Evolutionary conservation across 2,113 vertebrate genomes (phyloP).

Genomic region (Bucco capensis): DNA sequence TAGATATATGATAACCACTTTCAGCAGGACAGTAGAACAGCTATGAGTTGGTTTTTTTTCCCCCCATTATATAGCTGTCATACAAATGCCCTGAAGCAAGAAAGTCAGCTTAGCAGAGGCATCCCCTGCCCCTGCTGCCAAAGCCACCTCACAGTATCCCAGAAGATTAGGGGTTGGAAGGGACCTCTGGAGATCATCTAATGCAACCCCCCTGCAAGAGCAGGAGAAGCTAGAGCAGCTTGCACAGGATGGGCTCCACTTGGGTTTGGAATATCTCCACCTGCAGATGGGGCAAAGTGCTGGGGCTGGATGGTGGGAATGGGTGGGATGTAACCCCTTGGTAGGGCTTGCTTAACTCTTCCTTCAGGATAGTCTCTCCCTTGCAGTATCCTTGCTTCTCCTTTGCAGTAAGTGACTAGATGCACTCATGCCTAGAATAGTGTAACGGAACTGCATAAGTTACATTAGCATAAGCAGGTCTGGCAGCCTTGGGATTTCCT

Average conservation of each 20-base stretch:
- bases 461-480: not conserved
- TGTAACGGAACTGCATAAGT: not conserved
- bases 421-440: not conserved
- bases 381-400: not conserved
- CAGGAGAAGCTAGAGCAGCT: too few species aligned
- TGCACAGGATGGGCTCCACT: too few species aligned
- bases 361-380: not conserved
- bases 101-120: not conserved
- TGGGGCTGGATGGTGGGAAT: not conserved
- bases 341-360: not conserved
- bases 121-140: not conserved
- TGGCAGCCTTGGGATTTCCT: not conserved
- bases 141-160: accelerated
- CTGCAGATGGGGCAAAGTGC: not conserved
- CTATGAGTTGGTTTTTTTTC: not conserved
- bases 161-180: too few species aligned
- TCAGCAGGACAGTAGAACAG: not conserved
- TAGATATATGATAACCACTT: not conserved
- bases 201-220: too few species aligned
- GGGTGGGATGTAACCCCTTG: not conserved
- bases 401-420: not conserved
- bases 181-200: too few species aligned
- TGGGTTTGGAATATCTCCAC: too few species aligned
- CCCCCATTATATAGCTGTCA: not conserved
- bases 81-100: not conserved